Percentiles rank a stretch among this genome's conserved stretches.
Evolutionary conservation across 53 echinoderm and acorn worm species (phyloP).

Genomic region (Hippasteria phrygiana): DNA sequence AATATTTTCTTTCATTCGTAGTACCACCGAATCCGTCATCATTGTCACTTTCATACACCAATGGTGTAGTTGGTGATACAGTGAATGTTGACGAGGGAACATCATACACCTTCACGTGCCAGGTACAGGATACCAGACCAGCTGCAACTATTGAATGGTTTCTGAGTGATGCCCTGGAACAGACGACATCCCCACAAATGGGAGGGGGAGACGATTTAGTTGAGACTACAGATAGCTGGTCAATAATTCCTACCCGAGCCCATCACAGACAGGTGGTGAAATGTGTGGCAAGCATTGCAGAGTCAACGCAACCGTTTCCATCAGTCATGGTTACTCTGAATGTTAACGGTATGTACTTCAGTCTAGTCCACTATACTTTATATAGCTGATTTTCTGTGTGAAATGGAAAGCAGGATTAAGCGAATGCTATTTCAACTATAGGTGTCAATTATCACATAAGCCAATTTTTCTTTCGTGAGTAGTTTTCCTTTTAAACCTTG

Average conservation of each 20-base stretch:
- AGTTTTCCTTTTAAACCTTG: too few species aligned
- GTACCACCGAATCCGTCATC: slow-evolving; percentile 1
- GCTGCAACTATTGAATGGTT: slow-evolving; percentile 33
- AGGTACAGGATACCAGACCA: slow-evolving; percentile 13
- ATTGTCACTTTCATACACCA: slow-evolving; percentile 10
- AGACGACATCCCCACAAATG: background rate
- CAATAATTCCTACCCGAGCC: background rate
- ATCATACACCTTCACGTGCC: slow-evolving; percentile 25
- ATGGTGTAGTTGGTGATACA: background rate
- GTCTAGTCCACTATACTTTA: background rate
- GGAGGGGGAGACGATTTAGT: background rate
- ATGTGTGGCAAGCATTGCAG: slow-evolving; percentile 26
- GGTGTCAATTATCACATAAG: too few species aligned
- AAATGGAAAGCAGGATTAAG: background rate
- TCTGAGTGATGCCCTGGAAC: background rate
- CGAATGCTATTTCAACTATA: too few species aligned
- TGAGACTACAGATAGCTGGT: background rate
- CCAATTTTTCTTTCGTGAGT: too few species aligned
- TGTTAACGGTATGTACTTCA: slow-evolving; percentile 18
- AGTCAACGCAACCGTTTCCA: slow-evolving; percentile 10
- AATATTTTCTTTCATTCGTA: background rate
- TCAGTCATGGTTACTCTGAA: background rate
- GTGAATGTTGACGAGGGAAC: background rate
- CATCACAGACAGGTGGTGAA: slow-evolving; percentile 9
- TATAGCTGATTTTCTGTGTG: too few species aligned